Base-by-base conservation (phyloP, 2,888 invertebrate genomes). In the Alsophila aescularia region DNA sequence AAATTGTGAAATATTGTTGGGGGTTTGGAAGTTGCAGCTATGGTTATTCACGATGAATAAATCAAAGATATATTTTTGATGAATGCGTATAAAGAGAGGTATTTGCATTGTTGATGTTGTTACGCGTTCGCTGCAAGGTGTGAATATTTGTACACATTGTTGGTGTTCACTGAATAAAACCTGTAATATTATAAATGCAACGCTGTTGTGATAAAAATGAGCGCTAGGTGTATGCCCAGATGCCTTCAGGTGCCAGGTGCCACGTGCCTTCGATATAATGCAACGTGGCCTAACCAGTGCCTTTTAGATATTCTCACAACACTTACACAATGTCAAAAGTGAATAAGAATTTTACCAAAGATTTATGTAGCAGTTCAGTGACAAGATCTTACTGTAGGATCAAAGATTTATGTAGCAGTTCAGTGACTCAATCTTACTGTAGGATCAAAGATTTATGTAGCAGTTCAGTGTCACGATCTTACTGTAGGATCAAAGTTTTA, bases 401-500 rank as follows among this genome's bases (percentile, higher is more conserved):
- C 79, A 79, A 79, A 81, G 79, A 79, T 73, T 62, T 69, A 61
- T 64, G 54, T 48, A 59, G 52, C 51, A n/a, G n/a, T n/a, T n/a
- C n/a, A n/a, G n/a, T n/a, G n/a, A n/a, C n/a, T n/a, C n/a, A n/a
- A n/a, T n/a, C n/a, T n/a, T n/a, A n/a, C n/a, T n/a, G n/a, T n/a
- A n/a, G n/a, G n/a, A 76, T 79, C 79, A 79, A 79, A 81, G 79
- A 79, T 73, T 62, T 69, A 61, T 64, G 54, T 48, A 59, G 52
- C 51, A n/a, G n/a, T n/a, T n/a, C n/a, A n/a, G n/a, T n/a, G n/a
- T n/a, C n/a, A n/a, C n/a, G n/a, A n/a, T n/a, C n/a, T n/a, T n/a
- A n/a, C n/a, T n/a, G n/a, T n/a, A n/a, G n/a, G n/a, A 76, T 79
- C 79, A 79, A 79, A 81, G 79, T 79, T 73, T 62, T 69, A 61